Conservation (phyloP, 2,113 vertebrate species). For the Oncorhynchus keta region DNA sequence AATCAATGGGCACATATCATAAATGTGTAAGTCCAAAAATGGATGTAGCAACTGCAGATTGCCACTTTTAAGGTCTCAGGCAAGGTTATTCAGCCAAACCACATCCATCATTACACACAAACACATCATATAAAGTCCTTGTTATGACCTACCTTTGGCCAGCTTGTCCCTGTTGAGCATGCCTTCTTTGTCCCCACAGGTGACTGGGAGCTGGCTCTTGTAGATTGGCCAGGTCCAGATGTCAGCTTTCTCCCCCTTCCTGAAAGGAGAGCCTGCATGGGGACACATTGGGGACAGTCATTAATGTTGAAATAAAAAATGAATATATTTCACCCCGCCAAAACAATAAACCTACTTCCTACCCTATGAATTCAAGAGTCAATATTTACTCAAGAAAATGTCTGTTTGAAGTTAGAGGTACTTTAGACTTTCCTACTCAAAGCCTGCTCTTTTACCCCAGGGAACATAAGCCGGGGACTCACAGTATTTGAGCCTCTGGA, state of each 20-base stretch:
- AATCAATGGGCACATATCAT: too few relatives aligned
- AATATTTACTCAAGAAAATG: neutral
- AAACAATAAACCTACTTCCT: neutral
- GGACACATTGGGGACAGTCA: neutral
- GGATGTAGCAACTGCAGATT: neutral
- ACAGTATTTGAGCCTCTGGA: slow-evolving; percentile 26
- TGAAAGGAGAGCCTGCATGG: slow-evolving; percentile 50
- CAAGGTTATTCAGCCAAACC: neutral
- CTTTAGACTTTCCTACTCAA: neutral
- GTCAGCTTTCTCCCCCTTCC: slow-evolving; percentile 42
- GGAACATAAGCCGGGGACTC: slow-evolving; percentile 14
- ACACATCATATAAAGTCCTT: neutral
- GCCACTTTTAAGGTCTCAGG: neutral
- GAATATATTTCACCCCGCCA: neutral
- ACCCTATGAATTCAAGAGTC: neutral
- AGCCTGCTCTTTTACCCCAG: neutral
- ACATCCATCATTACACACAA: too few relatives aligned
- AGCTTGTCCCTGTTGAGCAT: slow-evolving; percentile 49
- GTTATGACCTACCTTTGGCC: slow-evolving; percentile 52
- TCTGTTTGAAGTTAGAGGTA: neutral
- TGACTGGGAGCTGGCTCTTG: slow-evolving; percentile 61
- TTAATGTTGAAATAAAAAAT: neutral
- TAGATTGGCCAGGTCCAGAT: slow-evolving; percentile 62
- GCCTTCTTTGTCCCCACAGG: slow-evolving; percentile 46
- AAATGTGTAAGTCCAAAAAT: neutral